Percentiles rank a stretch among this genome's conserved stretches.
Evolutionary conservation across 2,888 invertebrate species (phyloP).

Genomic region (Diplazon laetatorius): DNA sequence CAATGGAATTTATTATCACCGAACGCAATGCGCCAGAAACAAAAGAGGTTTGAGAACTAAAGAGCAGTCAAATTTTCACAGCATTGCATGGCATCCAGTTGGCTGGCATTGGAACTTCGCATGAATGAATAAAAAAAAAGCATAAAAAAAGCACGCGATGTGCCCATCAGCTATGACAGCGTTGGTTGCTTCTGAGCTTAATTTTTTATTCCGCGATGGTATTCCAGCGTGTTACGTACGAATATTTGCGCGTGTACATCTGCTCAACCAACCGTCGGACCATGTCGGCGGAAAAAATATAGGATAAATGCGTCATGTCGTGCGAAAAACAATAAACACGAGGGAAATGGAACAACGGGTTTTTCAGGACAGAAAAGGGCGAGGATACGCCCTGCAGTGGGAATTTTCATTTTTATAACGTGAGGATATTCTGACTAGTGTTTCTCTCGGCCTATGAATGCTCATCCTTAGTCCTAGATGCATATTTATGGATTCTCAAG

Average conservation of each 20-base stretch:
- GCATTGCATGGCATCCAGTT: constrained; percentile 15
- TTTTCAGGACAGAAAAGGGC: no score
- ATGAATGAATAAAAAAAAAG: constrained; percentile 56
- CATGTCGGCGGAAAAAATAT: not conserved
- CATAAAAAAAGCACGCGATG: no score
- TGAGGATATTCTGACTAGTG: no score
- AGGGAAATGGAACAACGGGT: no score
- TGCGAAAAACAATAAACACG: no score
- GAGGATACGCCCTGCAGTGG: no score
- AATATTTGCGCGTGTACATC: constrained; percentile 46
- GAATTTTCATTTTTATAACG: no score
- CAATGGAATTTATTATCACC: constrained; percentile 73
- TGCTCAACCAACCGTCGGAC: constrained; percentile 35
- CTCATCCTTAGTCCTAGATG: no score
- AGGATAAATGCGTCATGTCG: not conserved
- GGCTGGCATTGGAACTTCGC: constrained; percentile 49
- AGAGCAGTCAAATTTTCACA: constrained; percentile 30
- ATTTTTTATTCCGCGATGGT: constrained; percentile 31
- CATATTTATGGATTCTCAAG: no score
- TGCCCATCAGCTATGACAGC: constrained; percentile 38
- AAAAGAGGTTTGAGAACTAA: constrained; percentile 26
- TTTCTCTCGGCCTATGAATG: no score
- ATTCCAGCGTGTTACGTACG: not conserved
- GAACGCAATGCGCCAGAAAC: constrained; percentile 29
- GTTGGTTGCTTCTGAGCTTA: constrained; percentile 24